phyloP scores from a whole-genome alignment of 2,888 invertebrate species.

The Neoaliturus tenellus region DNA sequence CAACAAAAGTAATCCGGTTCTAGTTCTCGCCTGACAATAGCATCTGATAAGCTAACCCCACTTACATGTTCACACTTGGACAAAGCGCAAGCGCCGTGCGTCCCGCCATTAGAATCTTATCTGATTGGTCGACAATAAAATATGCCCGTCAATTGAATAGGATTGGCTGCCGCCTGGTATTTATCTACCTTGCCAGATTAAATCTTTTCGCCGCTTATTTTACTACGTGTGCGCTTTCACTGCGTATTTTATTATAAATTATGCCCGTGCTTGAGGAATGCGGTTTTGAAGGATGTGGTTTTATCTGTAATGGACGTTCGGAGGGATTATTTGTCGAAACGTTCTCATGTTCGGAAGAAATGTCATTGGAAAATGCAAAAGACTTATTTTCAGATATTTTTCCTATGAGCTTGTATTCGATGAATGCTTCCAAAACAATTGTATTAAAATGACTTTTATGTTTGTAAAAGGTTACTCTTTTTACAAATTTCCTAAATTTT shows the following conservation, averaged over 20 bases:
- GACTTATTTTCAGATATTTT: no score
- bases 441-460: no score
- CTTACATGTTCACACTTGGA: constrained; percentile 45
- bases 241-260: constrained; percentile 28
- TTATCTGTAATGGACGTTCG: no score
- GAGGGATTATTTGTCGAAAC: no score
- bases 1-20: constrained; percentile 43
- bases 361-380: no score
- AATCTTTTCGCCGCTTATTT: constrained; percentile 27
- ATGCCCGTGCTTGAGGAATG: neutral
- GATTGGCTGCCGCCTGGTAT: constrained; percentile 34
- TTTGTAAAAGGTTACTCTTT: no score
- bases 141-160: constrained; percentile 48
- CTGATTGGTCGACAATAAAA: constrained; percentile 48
- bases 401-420: no score
- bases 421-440: no score
- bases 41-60: constrained; percentile 42
- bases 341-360: no score
- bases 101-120: constrained; percentile 17
- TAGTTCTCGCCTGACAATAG: constrained; percentile 10
- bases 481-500: no score
- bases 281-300: neutral
- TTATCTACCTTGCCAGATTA: constrained; percentile 20
- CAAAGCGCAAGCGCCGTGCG: constrained; percentile 13
- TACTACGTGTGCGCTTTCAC: constrained; percentile 22